Percentiles rank a stretch among this genome's conserved stretches.
These are phyloP conservation scores for Anoncus sp. DNA, from an alignment of 2,888 invertebrate species.

Conservation along the genomic window DNA sequence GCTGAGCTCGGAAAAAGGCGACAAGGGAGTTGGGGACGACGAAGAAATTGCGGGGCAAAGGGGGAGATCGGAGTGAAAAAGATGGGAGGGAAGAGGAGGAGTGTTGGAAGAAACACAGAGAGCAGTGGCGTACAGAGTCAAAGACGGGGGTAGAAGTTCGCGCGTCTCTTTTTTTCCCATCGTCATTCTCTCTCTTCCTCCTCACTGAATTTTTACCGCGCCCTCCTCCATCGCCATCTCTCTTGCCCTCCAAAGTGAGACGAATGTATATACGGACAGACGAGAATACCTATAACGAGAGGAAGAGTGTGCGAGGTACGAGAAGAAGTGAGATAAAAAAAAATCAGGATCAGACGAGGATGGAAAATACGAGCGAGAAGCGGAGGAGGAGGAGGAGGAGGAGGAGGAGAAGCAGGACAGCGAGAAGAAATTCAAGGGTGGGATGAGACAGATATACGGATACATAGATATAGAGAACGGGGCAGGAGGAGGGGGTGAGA, in stretches of 20 bases:
- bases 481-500: constrained; percentile 42
- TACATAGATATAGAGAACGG: constrained; percentile 27
- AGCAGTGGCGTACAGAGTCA: constrained; percentile 50
- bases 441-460: constrained; percentile 42
- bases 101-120: constrained; percentile 37
- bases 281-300: constrained; percentile 17
- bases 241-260: constrained; percentile 4
- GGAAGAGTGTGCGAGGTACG: constrained; percentile 10
- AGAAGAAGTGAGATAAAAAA: constrained; percentile 40
- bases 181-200: constrained; percentile 36
- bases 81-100: constrained; percentile 37
- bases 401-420: constrained; percentile 24
- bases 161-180: constrained; percentile 49
- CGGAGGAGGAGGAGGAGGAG: constrained; percentile 27
- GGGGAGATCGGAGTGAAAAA: constrained; percentile 27
- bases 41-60: constrained; percentile 45
- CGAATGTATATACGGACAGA: constrained; percentile 10
- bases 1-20: constrained; percentile 45
- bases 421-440: constrained; percentile 52
- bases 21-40: constrained; percentile 26
- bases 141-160: constrained; percentile 50
- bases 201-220: constrained; percentile 46
- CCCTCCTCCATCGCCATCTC: constrained; percentile 39
- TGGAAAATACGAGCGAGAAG: constrained; percentile 38
- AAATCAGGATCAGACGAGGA: constrained; percentile 35